phyloP scores from a whole-genome alignment of 2,113 vertebrate genomes.

The Scophthalmus maximus region DNA sequence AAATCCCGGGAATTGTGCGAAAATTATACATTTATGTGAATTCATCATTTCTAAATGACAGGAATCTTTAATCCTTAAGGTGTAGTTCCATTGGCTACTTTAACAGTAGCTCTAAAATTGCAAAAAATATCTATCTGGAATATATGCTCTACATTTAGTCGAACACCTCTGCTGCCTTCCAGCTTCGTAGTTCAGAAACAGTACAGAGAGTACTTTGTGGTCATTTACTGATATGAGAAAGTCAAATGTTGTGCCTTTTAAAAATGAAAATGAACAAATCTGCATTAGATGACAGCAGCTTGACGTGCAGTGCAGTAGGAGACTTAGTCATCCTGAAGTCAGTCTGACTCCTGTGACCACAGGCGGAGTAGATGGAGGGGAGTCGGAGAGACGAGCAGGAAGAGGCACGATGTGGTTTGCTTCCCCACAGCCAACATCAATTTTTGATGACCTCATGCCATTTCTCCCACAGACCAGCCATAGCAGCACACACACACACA shows the following conservation, averaged over 20 bases:
- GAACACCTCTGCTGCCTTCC: too few relatives aligned
- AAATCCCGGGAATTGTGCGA: neutral
- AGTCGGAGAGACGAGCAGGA: constrained; percentile 8
- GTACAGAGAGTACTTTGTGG: too few relatives aligned
- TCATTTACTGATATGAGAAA: neutral
- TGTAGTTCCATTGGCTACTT: neutral
- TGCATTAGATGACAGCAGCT: neutral
- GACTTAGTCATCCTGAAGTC: constrained; percentile 43
- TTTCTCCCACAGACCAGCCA: constrained; percentile 21
- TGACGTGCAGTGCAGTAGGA: neutral
- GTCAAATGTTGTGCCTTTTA: neutral
- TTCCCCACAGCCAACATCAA: constrained; percentile 40
- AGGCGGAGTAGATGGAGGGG: constrained; percentile 21
- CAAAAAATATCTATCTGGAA: neutral
- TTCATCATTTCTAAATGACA: neutral
- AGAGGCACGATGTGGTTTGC: constrained; percentile 33
- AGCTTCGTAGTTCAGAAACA: too few relatives aligned
- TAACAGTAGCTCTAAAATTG: neutral
- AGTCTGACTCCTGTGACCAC: constrained; percentile 39
- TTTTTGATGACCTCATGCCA: constrained; percentile 62
- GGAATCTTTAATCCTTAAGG: neutral
- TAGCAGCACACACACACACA: neutral
- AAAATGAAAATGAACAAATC: neutral
- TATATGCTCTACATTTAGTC: neutral
- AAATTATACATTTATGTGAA: neutral